Evolutionary conservation across 2,797 vertebrate genomes (phyloP), one percentile per base, ranked within the genome.

Genomic region (Gymnoscopelus braueri): DNA sequence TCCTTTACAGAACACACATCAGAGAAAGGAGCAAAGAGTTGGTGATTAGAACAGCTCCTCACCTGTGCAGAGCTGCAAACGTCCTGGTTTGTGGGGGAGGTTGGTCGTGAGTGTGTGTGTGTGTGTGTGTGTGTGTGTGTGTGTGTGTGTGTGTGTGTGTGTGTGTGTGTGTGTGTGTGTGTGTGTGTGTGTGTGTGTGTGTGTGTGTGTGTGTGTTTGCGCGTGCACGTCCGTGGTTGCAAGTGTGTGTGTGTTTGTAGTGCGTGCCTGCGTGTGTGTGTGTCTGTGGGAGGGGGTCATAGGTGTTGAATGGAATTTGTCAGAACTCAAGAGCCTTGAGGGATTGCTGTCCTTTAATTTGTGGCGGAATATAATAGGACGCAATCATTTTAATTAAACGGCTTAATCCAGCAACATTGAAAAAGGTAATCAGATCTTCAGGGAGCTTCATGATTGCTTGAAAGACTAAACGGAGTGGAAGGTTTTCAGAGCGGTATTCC

Each of bases 381-480:
- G 77, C 91, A 88, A 82, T 93, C 82, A 81, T 85, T 87, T 93
- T 93, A 93, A 94, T 95, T 93, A 95, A 93, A 93, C 80, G 79
- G 88, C 82, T 88, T 92, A 88, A 90, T 94, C 74, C 88, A 83
- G 90, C 91, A 90, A 93, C 75, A 86, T 84, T 83, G 80, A 86
- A 69, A 70, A 89, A 78, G 83, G 81, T 78, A 85, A 87, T 91
- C 80, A 85, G 79, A 92, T 91, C 81, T 92, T 89, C 0, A 55
- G 81, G 88, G 92, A 82, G 80, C 68, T 82, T 75, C 39, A 81
- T 91, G 85, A 90, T 91, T 61, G 83, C 83, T 88, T 84, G 74
- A 63, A 86, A 85, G 74, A 82, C 82, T 90, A 87, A 89, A 59
- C 57, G 62, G 86, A 91, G 81, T 67, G 84, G 81, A 92, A 87